Percentiles rank a stretch among this genome's conserved stretches.
Conservation (phyloP, 2,888 invertebrate species). For the Drosophila mettleri region DNA sequence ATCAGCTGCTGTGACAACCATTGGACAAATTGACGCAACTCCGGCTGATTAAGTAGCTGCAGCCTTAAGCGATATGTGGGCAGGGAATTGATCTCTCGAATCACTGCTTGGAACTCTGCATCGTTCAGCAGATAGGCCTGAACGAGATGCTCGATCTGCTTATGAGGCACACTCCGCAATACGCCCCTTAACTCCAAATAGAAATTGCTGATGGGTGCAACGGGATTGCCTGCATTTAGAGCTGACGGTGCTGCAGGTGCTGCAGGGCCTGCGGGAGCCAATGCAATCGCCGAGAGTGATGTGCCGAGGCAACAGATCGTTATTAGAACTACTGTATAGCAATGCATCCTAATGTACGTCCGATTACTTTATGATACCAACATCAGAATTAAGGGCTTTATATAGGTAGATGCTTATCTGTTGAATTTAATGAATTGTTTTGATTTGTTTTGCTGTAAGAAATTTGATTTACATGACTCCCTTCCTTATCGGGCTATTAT, state of each 20-base stretch:
- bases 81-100: slow-evolving; percentile 74
- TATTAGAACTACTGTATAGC: slow-evolving; percentile 28
- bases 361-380: not conserved
- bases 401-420: slow-evolving; percentile 48
- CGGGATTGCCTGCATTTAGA: not conserved
- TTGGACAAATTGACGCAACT: slow-evolving; percentile 65
- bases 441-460: slow-evolving; percentile 54
- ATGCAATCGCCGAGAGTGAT: slow-evolving; percentile 2
- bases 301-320: slow-evolving; percentile 42
- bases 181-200: slow-evolving; percentile 60
- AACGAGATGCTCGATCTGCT: slow-evolving; percentile 62
- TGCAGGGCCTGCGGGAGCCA: slow-evolving; percentile 15
- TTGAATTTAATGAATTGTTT: slow-evolving; percentile 19
- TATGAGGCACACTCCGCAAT: slow-evolving; percentile 60
- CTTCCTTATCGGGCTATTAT: slow-evolving; percentile 38
- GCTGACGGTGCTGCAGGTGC: slow-evolving; percentile 15
- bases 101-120: slow-evolving; percentile 76
- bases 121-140: slow-evolving; percentile 78
- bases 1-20: slow-evolving; percentile 75
- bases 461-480: slow-evolving; percentile 47
- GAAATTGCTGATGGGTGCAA: slow-evolving; percentile 42
- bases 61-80: slow-evolving; percentile 55
- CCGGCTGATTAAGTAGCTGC: slow-evolving; percentile 76
- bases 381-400: slow-evolving; percentile 21
- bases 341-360: slow-evolving; percentile 46